Conservation (phyloP, 2,797 vertebrate genomes). For the Allobates femoralis region DNA sequence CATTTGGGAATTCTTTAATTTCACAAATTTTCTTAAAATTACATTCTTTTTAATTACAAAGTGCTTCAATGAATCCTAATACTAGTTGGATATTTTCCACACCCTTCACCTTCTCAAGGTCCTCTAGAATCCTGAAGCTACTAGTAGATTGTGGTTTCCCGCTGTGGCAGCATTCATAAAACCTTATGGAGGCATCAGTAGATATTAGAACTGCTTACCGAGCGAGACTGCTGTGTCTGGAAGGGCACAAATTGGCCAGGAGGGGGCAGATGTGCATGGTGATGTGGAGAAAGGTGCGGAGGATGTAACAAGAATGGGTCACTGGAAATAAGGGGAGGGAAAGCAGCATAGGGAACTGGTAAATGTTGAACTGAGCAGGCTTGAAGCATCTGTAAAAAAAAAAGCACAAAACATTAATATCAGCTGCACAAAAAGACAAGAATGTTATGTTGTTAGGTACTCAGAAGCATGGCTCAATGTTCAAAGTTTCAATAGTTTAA, state of each 20-base stretch:
- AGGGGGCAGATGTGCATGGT: slow-evolving; percentile 88
- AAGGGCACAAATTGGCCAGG: slow-evolving; percentile 94
- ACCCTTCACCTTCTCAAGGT: too few species aligned
- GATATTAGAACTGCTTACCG: slow-evolving; percentile 78
- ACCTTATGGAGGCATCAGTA: not conserved
- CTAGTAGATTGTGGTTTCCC: too few species aligned
- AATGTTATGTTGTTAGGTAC: not conserved
- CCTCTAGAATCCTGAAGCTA: too few species aligned
- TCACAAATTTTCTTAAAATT: too few species aligned
- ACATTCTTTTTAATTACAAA: too few species aligned
- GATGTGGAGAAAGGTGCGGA: slow-evolving; percentile 88
- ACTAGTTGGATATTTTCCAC: too few species aligned
- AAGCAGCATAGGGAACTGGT: slow-evolving; percentile 91
- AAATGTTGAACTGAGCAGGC: slow-evolving; percentile 96
- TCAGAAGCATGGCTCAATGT: not conserved
- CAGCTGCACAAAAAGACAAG: not conserved
- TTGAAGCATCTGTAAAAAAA: slow-evolving; percentile 87
- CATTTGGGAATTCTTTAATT: too few species aligned
- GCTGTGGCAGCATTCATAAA: too few species aligned
- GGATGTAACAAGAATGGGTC: slow-evolving; percentile 94
- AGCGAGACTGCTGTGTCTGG: slow-evolving; percentile 93
- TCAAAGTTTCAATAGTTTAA: not conserved
- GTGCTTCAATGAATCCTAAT: too few species aligned
- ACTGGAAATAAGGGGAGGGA: slow-evolving; percentile 92
- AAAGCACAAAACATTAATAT: not conserved